phyloP scores from a whole-genome alignment of 2,888 invertebrate genomes.

The Diadromus collaris region DNA sequence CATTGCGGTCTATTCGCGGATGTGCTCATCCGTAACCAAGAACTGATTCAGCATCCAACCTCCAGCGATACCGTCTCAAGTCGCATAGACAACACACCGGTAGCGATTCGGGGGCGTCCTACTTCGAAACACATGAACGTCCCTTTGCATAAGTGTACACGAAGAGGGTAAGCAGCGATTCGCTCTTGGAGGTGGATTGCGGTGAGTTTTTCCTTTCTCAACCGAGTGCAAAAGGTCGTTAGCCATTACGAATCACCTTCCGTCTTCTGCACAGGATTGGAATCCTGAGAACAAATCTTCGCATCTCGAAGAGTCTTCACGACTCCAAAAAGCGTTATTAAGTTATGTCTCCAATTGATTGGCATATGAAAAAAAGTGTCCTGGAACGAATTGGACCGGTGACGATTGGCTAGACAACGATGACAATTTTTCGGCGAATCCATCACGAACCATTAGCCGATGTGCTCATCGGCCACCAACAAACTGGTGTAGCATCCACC shows the following conservation, averaged over 20 bases:
- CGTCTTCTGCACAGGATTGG: background rate
- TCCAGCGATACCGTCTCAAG: background rate
- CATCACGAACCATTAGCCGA: background rate
- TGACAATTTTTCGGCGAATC: background rate
- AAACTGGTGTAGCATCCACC: background rate
- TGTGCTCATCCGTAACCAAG: background rate
- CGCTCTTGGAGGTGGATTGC: background rate
- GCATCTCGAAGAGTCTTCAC: no score
- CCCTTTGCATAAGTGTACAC: background rate
- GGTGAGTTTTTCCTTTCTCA: background rate
- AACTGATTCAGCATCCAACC: background rate
- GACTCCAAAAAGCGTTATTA: background rate
- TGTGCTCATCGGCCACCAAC: background rate
- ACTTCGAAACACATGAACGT: constrained; percentile 44
- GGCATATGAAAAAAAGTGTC: background rate
- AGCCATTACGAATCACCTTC: constrained; percentile 4
- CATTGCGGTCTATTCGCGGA: background rate
- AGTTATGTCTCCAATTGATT: background rate
- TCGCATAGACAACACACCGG: constrained; percentile 26
- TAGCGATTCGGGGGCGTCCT: constrained; percentile 31
- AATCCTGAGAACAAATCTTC: background rate
- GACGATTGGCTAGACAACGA: background rate
- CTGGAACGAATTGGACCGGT: background rate
- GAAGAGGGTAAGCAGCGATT: background rate
- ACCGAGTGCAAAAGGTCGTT: background rate